Evolutionary conservation across 2,797 vertebrate genomes (phyloP).

Genomic region (Clarias fuscus): DNA sequence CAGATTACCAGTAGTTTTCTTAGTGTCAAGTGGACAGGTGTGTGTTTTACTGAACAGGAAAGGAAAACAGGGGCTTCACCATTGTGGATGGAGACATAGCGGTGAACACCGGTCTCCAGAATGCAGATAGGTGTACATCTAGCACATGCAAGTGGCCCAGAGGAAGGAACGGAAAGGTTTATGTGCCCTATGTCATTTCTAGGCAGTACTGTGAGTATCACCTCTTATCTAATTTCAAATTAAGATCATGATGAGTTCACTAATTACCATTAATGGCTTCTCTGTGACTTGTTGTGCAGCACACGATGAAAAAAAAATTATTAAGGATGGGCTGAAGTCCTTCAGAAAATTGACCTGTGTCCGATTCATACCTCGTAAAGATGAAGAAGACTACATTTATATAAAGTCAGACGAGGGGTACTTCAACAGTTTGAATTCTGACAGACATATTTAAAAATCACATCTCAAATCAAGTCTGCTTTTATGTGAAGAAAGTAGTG

Average conservation of each 20-base stretch:
- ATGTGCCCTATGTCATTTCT: constrained; percentile 54
- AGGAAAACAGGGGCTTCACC: not conserved
- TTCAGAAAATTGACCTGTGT: constrained; percentile 67
- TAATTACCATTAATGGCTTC: not conserved
- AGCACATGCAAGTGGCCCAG: constrained; percentile 61
- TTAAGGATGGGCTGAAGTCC: constrained; percentile 56
- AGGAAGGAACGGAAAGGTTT: not conserved
- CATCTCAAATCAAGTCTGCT: too few species aligned
- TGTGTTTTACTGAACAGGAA: not conserved
- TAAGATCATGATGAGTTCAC: not conserved
- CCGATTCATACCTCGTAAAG: constrained; percentile 56
- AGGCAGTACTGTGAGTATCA: constrained; percentile 30
- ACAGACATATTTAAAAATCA: too few species aligned
- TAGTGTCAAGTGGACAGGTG: too few species aligned
- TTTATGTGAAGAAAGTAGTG: too few species aligned
- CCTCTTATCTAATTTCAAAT: not conserved
- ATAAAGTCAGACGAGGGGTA: constrained; percentile 67
- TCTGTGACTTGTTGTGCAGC: constrained; percentile 55
- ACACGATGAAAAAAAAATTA: constrained; percentile 34
- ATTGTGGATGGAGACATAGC: not conserved
- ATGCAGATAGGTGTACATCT: constrained; percentile 57
- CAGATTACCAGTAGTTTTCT: too few species aligned
- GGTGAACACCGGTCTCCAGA: constrained; percentile 22
- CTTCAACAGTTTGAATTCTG: not conserved
- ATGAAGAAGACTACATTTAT: constrained; percentile 65